Evolutionary conservation across 2,888 invertebrate species (phyloP).

Genomic region (Brachypterus glaber): DNA sequence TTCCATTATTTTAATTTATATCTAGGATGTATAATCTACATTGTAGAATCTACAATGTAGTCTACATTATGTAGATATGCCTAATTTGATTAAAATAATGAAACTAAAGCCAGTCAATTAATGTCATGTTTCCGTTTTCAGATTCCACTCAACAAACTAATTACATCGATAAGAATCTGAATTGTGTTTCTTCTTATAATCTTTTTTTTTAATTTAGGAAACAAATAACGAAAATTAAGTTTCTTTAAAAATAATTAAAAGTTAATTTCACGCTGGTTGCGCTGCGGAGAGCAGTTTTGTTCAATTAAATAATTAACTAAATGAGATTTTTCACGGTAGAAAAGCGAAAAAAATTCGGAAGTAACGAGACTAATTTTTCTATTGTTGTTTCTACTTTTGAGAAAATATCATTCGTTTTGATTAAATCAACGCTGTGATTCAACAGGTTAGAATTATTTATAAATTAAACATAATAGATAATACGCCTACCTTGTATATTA

Average conservation of each 20-base stretch:
- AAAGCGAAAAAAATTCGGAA: conserved; percentile 27
- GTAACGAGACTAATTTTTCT: conserved; percentile 28
- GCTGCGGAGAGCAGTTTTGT: conserved; percentile 26
- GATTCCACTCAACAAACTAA: background rate
- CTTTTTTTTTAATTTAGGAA: conserved; percentile 23
- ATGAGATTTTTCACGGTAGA: conserved; percentile 34
- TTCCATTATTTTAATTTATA: too few relatives aligned
- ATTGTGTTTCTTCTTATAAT: conserved; percentile 19
- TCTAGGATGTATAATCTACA: too few relatives aligned
- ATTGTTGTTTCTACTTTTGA: conserved; percentile 25
- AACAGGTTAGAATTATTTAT: too few relatives aligned
- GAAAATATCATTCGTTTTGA: too few relatives aligned
- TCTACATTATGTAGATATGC: too few relatives aligned
- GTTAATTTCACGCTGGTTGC: conserved; percentile 35
- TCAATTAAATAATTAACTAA: conserved; percentile 37
- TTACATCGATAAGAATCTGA: background rate
- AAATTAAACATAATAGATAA: too few relatives aligned
- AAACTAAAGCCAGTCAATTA: conserved; percentile 14
- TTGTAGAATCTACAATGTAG: too few relatives aligned
- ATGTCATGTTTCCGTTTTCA: too few relatives aligned
- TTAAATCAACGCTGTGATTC: too few relatives aligned
- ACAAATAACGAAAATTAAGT: conserved; percentile 27
- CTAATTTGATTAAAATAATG: background rate
- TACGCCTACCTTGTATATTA: too few relatives aligned
- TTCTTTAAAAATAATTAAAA: conserved; percentile 36